Evolutionary conservation across 30 jellyfish, hydroid and myxozoan species (phyloP), one percentile per base, ranked within the genome.

Genomic region (Hydra vulgaris): DNA sequence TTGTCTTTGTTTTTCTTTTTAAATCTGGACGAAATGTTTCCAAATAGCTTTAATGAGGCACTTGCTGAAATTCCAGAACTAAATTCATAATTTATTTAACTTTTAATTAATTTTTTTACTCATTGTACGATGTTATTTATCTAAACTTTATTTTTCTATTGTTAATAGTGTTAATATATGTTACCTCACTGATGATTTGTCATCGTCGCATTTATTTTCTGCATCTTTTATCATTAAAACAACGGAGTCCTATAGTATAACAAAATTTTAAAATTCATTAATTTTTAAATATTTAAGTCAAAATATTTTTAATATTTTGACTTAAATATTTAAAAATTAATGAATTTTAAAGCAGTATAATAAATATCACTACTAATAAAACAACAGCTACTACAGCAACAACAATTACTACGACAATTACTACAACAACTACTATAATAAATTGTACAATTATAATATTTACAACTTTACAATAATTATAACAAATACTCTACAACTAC

Each of bases 141-240:
- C 12, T 12, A 40, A 40, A 40, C 12, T 5, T 40, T 12, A 3
- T 40, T 40, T 40, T 12, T 40, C 61, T 40, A n/a, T n/a, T n/a
- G n/a, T n/a, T n/a, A n/a, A n/a, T n/a, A n/a, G n/a, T n/a, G n/a
- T n/a, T n/a, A 40, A 40, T 40, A 40, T 40, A 40, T 12, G 8
- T 3, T 12, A 40, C 61, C 61, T 40, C 61, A 40, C 5, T 40
- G 61, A 40, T 3, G 61, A 40, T 18, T 73, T 82, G 40, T 77
- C 81, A 23, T 85, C 95, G 7, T 68, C 91, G 0, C 81, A 69
- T 68, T 85, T 87, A 76, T 77, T 79, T 76, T 87, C 95, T 17
- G 98, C 98, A 66, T 92, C 98, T 71, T 74, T 66, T 25, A 87
- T 80, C 53, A 87, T 21, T 53, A 79, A 21, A 24, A 81, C 40